phyloP scores from a whole-genome alignment of 2,888 invertebrate species.

The Eupithecia centaureata region DNA sequence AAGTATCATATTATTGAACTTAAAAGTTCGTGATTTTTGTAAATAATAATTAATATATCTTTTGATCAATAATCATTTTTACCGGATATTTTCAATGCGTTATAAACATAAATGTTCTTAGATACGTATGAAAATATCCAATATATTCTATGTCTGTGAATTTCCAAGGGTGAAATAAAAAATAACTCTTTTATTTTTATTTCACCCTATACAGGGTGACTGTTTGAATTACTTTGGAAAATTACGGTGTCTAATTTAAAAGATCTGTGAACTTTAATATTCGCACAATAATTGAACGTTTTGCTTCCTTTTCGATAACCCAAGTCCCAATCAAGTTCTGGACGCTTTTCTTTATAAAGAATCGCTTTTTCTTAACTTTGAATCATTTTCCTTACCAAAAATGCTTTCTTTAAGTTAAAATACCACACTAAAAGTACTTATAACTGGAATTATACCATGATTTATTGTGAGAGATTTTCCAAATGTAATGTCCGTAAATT shows the following conservation, averaged over 20 bases:
- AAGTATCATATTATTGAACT: neutral
- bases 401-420: neutral
- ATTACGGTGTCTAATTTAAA: neutral
- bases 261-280: too few relatives aligned
- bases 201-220: conserved; percentile 43
- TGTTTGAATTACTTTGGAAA: conserved; percentile 3
- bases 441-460: neutral
- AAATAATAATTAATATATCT: neutral
- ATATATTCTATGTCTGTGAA: conserved; percentile 24
- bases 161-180: conserved; percentile 25
- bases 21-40: conserved; percentile 15
- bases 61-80: conserved; percentile 10
- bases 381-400: neutral
- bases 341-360: neutral
- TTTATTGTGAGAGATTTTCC: too few relatives aligned
- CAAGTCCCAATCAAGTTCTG: neutral
- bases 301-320: neutral
- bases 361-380: neutral
- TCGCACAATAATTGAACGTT: too few relatives aligned
- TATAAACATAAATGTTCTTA: neutral
- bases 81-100: conserved; percentile 22
- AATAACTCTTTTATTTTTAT: conserved; percentile 32
- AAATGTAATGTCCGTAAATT: too few relatives aligned
- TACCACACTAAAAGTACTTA: neutral
- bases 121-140: conserved; percentile 17